Conservation (phyloP, 2,797 vertebrate genomes). For the Okamejei kenojei region DNA sequence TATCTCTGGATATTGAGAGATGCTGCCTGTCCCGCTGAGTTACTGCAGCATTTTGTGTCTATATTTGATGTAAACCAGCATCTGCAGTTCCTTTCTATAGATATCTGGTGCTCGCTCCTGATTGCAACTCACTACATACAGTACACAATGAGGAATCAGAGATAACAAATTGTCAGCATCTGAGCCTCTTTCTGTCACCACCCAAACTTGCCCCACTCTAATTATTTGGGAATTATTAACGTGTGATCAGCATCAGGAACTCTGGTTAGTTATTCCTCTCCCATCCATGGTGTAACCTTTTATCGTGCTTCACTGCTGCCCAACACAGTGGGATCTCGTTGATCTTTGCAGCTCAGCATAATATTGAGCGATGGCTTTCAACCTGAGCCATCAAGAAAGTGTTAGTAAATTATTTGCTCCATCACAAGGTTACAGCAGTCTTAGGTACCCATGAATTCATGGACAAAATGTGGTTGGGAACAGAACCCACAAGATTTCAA, state of each 20-base stretch:
- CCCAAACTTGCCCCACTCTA: no score
- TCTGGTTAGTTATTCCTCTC: not conserved
- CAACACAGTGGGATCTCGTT: not conserved
- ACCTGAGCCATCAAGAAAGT: not conserved
- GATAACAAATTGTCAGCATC: not conserved
- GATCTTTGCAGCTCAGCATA: no score
- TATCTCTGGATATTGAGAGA: no score
- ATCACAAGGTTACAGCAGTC: not conserved
- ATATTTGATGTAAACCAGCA: no score
- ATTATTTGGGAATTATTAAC: no score
- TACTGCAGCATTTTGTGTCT: no score
- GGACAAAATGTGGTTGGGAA: not conserved
- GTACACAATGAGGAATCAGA: no score
- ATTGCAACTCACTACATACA: no score
- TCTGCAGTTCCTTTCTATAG: no score
- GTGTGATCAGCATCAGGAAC: not conserved
- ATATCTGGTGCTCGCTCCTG: no score
- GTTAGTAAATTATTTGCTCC: not conserved
- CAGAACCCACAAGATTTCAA: constrained; percentile 8
- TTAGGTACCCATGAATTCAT: constrained; percentile 2
- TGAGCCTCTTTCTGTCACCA: not conserved
- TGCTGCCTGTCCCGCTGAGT: no score
- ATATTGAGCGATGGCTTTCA: not conserved
- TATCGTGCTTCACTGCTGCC: not conserved
- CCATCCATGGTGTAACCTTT: not conserved